phyloP scores from a whole-genome alignment of 2,797 vertebrate genomes.

The Propithecus deckenii region DNA sequence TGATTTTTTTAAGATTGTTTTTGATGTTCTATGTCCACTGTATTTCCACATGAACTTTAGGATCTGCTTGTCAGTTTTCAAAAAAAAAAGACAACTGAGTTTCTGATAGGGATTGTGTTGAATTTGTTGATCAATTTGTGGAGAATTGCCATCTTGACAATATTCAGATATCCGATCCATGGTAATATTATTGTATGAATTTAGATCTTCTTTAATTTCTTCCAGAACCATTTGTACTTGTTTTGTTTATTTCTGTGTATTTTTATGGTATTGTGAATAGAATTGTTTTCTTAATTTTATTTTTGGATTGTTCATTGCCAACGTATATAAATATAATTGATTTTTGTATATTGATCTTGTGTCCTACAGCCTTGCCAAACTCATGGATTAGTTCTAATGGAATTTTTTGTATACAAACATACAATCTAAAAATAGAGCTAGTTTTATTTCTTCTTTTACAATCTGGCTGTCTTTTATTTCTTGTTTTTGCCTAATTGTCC shows the following conservation, averaged over 20 bases:
- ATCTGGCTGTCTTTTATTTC: background rate
- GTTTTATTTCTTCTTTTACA: background rate
- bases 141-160: background rate
- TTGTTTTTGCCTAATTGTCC: background rate
- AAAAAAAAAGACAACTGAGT: background rate
- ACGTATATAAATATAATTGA: background rate
- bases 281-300: background rate
- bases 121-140: background rate
- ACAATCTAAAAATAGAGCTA: background rate
- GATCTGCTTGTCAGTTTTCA: background rate
- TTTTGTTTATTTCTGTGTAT: background rate
- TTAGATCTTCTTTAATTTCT: background rate
- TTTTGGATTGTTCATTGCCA: background rate
- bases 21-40: background rate
- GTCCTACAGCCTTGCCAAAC: background rate
- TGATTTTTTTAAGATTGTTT: background rate
- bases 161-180: background rate
- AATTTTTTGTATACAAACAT: background rate
- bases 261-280: background rate
- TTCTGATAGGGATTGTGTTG: background rate
- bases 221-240: background rate
- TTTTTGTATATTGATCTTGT: background rate
- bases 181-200: background rate
- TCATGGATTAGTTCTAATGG: background rate
- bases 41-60: background rate